Evolutionary conservation across 23 tunicate species (phyloP).

Genomic region (Trididemnum nubilum): DNA sequence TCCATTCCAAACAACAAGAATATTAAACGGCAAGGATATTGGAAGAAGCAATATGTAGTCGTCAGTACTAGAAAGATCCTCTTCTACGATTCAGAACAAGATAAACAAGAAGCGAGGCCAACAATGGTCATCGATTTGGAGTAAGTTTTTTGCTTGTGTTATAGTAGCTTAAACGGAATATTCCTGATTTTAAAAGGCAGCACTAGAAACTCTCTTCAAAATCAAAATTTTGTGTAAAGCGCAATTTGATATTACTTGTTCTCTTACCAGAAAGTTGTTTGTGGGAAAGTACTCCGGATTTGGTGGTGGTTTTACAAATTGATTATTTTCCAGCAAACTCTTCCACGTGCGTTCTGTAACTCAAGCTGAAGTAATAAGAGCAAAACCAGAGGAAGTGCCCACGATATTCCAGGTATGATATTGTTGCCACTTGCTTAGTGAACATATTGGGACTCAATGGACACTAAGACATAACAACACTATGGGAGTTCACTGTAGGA

Average conservation of each 20-base stretch:
- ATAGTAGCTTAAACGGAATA: background rate
- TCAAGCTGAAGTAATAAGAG: constrained; percentile 92
- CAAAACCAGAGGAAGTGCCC: constrained; percentile 94
- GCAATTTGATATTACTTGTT: too few species aligned
- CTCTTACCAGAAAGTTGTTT: too few species aligned
- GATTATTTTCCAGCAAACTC: constrained; percentile 71
- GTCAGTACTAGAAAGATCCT: constrained; percentile 83
- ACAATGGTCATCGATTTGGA: constrained; percentile 87
- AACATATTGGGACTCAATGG: background rate
- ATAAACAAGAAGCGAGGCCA: constrained; percentile 78
- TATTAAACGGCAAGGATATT: constrained; percentile 86
- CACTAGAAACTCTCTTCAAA: too few species aligned
- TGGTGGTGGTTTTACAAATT: too few species aligned
- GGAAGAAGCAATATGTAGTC: constrained; percentile 89
- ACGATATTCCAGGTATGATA: constrained; percentile 93
- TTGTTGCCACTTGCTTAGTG: background rate
- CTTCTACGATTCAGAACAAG: constrained; percentile 89
- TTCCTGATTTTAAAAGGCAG: too few species aligned
- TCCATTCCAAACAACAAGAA: constrained; percentile 91
- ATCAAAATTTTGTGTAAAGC: too few species aligned
- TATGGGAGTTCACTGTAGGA: too few species aligned
- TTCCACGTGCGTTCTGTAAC: constrained; percentile 96
- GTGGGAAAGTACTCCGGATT: too few species aligned
- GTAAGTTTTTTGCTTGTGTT: constrained; percentile 56
- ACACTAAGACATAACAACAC: too few species aligned